Conservation (phyloP, 2,888 invertebrate genomes). For the Eristalis pertinax region DNA sequence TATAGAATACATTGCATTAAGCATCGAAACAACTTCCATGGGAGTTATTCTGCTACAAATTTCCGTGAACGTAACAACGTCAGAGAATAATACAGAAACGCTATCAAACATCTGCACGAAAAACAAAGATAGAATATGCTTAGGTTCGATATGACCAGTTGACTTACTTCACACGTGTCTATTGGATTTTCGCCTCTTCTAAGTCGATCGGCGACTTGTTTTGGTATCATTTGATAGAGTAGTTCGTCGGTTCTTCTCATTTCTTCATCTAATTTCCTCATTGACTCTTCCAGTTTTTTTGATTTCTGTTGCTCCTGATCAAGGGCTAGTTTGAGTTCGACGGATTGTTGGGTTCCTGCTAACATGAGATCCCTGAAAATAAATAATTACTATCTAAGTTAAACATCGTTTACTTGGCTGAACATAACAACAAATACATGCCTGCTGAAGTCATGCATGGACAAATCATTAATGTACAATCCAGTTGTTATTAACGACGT, state of each 20-base stretch:
- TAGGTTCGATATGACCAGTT: too few relatives aligned
- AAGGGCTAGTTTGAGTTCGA: slow-evolving; percentile 95
- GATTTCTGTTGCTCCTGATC: slow-evolving; percentile 99
- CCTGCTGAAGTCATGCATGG: slow-evolving; percentile 99
- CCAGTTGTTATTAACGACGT: slow-evolving; percentile 96
- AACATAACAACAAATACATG: slow-evolving; percentile 77
- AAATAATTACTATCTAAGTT: not conserved
- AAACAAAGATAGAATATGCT: not conserved
- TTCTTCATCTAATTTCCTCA: slow-evolving; percentile 96
- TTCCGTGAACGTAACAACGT: slow-evolving; percentile 98
- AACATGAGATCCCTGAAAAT: slow-evolving; percentile 93
- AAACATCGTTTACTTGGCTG: not conserved
- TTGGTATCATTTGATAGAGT: slow-evolving; percentile 99
- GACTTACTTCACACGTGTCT: slow-evolving; percentile 95
- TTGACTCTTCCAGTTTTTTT: slow-evolving; percentile 96
- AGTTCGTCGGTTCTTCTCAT: slow-evolving; percentile 97
- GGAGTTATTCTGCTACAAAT: slow-evolving; percentile 97
- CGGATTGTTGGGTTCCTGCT: slow-evolving; percentile 98
- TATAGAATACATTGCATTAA: slow-evolving; percentile 98
- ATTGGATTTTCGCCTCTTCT: slow-evolving; percentile 97
- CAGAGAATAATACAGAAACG: slow-evolving; percentile 98
- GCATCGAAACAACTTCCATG: slow-evolving; percentile 98
- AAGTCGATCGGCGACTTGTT: slow-evolving; percentile 96
- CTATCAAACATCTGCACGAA: slow-evolving; percentile 93
- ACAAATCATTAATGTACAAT: slow-evolving; percentile 97